Base-by-base conservation (phyloP, 2,113 vertebrate species). In the Pseudorectes ferrugineus region DNA sequence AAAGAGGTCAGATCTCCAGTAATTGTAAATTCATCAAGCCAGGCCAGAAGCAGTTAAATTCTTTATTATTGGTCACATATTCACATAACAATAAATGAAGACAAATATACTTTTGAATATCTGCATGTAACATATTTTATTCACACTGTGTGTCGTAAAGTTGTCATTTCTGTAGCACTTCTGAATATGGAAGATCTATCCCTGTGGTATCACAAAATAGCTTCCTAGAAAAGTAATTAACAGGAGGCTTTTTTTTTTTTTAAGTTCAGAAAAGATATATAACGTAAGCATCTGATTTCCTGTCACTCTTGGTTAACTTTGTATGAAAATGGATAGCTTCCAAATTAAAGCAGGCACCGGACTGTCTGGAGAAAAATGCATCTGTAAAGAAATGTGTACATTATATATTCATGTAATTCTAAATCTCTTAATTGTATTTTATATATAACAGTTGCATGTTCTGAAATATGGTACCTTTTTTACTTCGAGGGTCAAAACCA, bases 241-340 rank as follows among this genome's bases (percentile, higher is more conserved):
- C 92, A 95, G 90, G 94, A 86, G 68, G 62, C 48, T 59, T 42
- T 77, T 54, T 59, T 24, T 74, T 92, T 86, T 95, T 85, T 36
- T 33, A 93, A 96, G 86, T 98, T 97, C 93, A 95, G 84, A 91
- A 93, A 96, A 97, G 90, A 98, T 95, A 96, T 96, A 97, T 97
- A 96, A 94, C 4, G 3, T 79, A 92, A 96, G 89, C 62, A 81
- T 96, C 88, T 91, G 95, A 95, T 97, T 97, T 98, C 96, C 95
- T 98, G 97, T 96, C 97, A 97, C 81, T 98, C 96, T 98, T 97
- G 95, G 95, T 98, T 98, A 98, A 97, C 97, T 98, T 97, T 97
- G 93, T 97, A 96, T 96, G 97, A 96, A 98, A 98, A 97, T 97
- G 95, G 97, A 97, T 98, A 96, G 96, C 95, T 97, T 98, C 97